phyloP scores from a whole-genome alignment of 1,140 invertebrate genomes.

The Heterodera carotae region DNA sequence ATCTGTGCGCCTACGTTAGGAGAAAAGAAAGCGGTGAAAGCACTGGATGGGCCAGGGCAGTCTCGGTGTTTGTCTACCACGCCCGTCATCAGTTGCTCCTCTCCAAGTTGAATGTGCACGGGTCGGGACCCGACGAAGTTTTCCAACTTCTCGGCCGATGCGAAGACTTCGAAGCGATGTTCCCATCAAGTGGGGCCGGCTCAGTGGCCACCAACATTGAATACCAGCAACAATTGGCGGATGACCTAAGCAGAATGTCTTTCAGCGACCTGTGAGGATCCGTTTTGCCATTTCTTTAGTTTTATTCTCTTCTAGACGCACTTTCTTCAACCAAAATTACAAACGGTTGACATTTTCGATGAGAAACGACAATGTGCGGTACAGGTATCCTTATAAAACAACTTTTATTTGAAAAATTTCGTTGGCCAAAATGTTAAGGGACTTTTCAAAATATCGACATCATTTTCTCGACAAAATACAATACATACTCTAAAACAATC shows the following conservation, averaged over 20 bases:
- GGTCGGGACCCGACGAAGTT: neutral
- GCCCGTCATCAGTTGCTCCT: conserved; percentile 26
- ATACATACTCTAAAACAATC: too few species aligned
- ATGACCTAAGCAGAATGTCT: conserved; percentile 10
- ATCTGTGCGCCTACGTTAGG: neutral
- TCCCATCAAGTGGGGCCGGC: conserved; percentile 40
- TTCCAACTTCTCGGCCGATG: conserved; percentile 20
- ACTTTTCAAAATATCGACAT: too few species aligned
- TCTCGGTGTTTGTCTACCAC: conserved; percentile 45
- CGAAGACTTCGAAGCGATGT: conserved; percentile 35
- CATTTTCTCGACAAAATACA: too few species aligned
- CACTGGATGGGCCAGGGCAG: conserved; percentile 44
- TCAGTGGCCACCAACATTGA: neutral
- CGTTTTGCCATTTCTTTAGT: neutral
- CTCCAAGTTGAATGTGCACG: conserved; percentile 19
- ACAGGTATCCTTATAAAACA: conserved; percentile 17
- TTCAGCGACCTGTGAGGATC: neutral
- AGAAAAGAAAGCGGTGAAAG: conserved; percentile 28
- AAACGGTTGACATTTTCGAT: conserved; percentile 44
- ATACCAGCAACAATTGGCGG: conserved; percentile 20
- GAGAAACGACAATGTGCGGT: conserved; percentile 30
- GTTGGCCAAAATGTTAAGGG: too few species aligned
- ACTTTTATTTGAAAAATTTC: neutral
- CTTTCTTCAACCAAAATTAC: conserved; percentile 43
- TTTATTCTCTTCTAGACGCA: conserved; percentile 31